phyloP scores from a whole-genome alignment of 2,888 invertebrate species.

The Artemia sinica region DNA sequence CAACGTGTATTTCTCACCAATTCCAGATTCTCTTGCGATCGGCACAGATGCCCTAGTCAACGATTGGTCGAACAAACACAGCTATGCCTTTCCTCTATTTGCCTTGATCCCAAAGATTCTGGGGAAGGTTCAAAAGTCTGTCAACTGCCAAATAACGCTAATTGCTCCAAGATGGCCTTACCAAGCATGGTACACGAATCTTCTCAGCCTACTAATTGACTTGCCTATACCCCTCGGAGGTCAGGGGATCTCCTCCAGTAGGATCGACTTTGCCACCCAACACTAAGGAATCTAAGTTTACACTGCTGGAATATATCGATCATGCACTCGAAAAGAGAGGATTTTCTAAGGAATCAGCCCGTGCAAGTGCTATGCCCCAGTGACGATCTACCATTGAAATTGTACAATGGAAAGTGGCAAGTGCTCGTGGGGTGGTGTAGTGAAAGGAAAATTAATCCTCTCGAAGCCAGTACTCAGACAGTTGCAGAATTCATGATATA shows the following conservation, averaged over 20 bases:
- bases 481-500: too few relatives aligned
- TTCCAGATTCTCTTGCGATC: conserved; percentile 3
- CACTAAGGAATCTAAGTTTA: background rate
- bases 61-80: background rate
- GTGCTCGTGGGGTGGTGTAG: background rate
- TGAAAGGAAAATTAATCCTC: background rate
- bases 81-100: background rate
- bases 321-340: conserved; percentile 1
- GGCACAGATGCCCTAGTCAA: background rate
- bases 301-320: background rate
- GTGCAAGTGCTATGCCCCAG: background rate
- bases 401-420: background rate
- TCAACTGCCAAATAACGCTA: too few relatives aligned
- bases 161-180: too few relatives aligned
- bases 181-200: too few relatives aligned
- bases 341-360: background rate
- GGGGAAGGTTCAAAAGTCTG: too few relatives aligned
- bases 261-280: background rate
- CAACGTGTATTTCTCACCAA: background rate
- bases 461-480: too few relatives aligned
- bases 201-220: background rate
- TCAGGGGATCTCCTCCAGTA: background rate
- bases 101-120: too few relatives aligned
- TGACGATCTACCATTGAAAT: background rate
- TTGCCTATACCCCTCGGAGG: background rate